These are phyloP conservation scores for Poecilia gillii DNA, from an alignment of 2,797 vertebrate species.

Conservation along the genomic window DNA sequence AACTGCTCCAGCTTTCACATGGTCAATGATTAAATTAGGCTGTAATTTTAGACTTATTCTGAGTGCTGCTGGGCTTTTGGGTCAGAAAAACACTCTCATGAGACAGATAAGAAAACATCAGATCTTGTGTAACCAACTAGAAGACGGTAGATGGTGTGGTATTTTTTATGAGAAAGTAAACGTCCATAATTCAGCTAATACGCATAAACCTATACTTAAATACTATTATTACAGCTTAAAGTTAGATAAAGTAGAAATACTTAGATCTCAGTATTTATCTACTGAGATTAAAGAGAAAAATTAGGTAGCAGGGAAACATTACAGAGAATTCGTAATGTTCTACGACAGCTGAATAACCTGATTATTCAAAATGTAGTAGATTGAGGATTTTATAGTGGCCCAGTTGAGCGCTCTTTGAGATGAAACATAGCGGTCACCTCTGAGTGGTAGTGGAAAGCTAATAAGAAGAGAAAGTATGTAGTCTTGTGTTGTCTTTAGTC, in stretches of 20 bases:
- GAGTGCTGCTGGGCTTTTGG: constrained; percentile 36
- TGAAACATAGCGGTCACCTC: neutral
- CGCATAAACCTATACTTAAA: constrained; percentile 7
- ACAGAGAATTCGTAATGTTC: neutral
- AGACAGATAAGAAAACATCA: constrained; percentile 59
- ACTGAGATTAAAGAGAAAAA: neutral
- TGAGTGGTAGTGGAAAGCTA: neutral
- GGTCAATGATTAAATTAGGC: constrained; percentile 67
- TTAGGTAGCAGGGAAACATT: neutral
- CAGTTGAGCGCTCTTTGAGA: neutral
- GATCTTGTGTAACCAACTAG: constrained; percentile 6
- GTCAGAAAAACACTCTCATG: constrained; percentile 65
- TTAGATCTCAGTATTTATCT: neutral
- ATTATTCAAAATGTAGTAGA: neutral
- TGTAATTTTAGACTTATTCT: constrained; percentile 63
- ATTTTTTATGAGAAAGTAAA: constrained; percentile 2
- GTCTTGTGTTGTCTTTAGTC: neutral
- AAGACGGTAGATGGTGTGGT: constrained; percentile 19
- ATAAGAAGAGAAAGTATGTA: neutral
- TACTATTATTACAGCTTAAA: neutral
- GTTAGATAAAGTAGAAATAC: neutral
- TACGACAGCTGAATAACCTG: neutral
- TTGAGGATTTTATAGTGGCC: neutral
- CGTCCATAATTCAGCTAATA: neutral
- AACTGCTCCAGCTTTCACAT: constrained; percentile 64